Evolutionary conservation across 2,888 invertebrate species (phyloP), one percentile per base, ranked within the genome.

Genomic region (Junonia oenone): DNA sequence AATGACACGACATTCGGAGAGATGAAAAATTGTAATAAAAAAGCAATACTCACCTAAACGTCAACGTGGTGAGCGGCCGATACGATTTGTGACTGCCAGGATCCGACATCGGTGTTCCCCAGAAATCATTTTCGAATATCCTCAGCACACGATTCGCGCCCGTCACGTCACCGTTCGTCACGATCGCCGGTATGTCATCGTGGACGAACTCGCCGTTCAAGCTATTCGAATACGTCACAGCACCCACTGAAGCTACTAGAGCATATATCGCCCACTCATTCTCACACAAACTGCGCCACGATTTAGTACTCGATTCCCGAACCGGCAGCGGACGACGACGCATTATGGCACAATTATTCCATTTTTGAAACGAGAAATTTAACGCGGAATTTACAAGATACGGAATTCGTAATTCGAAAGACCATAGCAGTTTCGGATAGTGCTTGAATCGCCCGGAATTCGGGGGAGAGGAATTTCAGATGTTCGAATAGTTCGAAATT

Each of bases 91-190:
- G 97, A 69, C 96, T 96, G 73, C 91, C 92, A 51, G 93, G 86
- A 72, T 95, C 95, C n/a, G 93, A 91, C 95, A 97, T 96, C 29
- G 95, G 94, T 52, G 94, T 95, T n/a, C 97, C 97, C 97, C 97
- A 97, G 79, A 96, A 97, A 83, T 97, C 97, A 78, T 96, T 95
- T 68, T 90, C 87, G 72, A 95, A 93, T 68, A 95, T 90, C 68
- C 91, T 91, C 61, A 87, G 73, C 68, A 95, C 78, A 27, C 93
- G 83, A 61, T 92, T 94, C 51, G 91, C 88, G 0, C 94, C 96
- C 47, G 93, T 91, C 62, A 96, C 97, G 81, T 97, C 97, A 71
- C 93, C 92, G 81, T 97, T 97, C 62, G 93, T 91, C 72, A 94
- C 94, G 66, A 97, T 94, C 31, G 96, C 97, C 56, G 95, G 96